These are phyloP conservation scores for Heliocidaris erythrogramma DNA, from an alignment of 35 echinoderm and acorn worm genomes.

Conservation along the genomic window DNA sequence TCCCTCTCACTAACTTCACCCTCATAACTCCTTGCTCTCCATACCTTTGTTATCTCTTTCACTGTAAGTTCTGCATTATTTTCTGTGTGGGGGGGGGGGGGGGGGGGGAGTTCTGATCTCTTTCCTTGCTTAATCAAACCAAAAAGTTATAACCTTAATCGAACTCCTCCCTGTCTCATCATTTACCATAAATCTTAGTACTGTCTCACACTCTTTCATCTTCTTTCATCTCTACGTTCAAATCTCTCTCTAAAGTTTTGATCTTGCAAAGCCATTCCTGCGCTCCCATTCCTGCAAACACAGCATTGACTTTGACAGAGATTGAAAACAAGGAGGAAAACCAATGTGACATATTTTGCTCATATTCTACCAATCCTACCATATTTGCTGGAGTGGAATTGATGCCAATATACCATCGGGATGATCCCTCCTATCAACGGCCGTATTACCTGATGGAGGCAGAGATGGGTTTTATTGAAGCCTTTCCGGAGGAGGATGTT, in stretches of 20 bases:
- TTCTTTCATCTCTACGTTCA: too few relatives aligned
- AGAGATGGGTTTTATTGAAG: not conserved
- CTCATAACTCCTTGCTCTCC: not conserved
- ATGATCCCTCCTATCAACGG: not conserved
- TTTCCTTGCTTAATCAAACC: too few relatives aligned
- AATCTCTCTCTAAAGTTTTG: not conserved
- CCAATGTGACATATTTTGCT: constrained; percentile 33
- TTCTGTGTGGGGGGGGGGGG: too few relatives aligned
- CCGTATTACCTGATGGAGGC: not conserved
- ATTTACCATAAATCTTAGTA: too few relatives aligned
- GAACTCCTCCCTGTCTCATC: too few relatives aligned
- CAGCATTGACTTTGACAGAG: not conserved
- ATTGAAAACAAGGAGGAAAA: not conserved
- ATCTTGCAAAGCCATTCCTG: not conserved
- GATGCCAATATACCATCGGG: not conserved
- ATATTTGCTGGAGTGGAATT: not conserved
- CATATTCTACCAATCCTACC: constrained; percentile 21
- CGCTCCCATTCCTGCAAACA: not conserved
- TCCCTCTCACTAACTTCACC: not conserved
- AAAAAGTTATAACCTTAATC: too few relatives aligned
- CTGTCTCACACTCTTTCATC: too few relatives aligned
- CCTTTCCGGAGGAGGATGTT: not conserved
- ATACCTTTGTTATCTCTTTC: too few relatives aligned
- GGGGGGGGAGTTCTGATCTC: too few relatives aligned
- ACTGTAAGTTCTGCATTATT: too few relatives aligned